Conservation (phyloP, 2,113 vertebrate species). For the Silurus glanis region DNA sequence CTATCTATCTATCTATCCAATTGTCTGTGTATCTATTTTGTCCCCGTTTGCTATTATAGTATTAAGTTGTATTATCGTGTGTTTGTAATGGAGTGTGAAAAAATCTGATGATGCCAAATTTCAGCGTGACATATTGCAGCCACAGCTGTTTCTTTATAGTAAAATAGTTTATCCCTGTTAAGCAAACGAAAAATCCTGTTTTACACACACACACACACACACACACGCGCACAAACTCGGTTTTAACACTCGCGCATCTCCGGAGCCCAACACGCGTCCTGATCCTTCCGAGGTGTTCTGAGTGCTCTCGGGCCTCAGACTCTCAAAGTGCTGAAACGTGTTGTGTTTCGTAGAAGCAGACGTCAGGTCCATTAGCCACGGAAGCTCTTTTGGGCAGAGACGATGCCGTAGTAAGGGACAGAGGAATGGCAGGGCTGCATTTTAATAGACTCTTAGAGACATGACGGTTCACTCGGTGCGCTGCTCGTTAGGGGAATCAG, state of each 20-base stretch:
- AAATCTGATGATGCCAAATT: too few species aligned
- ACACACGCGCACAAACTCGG: background rate
- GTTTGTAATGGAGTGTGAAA: too few species aligned
- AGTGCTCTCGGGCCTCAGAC: conserved; percentile 37
- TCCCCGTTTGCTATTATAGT: too few species aligned
- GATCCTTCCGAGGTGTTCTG: conserved; percentile 24
- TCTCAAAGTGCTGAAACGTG: conserved; percentile 55
- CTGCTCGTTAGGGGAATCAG: conserved; percentile 8
- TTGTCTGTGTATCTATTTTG: too few species aligned
- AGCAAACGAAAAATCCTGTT: background rate
- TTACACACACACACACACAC: too few species aligned
- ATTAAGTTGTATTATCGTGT: too few species aligned
- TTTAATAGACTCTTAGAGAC: conserved; percentile 43
- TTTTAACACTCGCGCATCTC: conserved; percentile 12
- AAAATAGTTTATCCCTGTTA: background rate
- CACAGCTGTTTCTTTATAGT: background rate
- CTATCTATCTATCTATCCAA: too few species aligned
- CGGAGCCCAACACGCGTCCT: background rate
- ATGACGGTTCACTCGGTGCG: background rate
- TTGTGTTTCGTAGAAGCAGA: conserved; percentile 37
- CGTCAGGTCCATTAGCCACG: conserved; percentile 44
- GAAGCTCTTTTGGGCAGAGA: conserved; percentile 21
- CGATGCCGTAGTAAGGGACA: conserved; percentile 29
- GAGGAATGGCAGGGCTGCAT: conserved; percentile 28
- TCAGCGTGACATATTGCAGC: too few species aligned